Evolutionary conservation across 2,113 vertebrate species (phyloP), one percentile per base, ranked within the genome.

Genomic region (Onychorhynchus coronatus): DNA sequence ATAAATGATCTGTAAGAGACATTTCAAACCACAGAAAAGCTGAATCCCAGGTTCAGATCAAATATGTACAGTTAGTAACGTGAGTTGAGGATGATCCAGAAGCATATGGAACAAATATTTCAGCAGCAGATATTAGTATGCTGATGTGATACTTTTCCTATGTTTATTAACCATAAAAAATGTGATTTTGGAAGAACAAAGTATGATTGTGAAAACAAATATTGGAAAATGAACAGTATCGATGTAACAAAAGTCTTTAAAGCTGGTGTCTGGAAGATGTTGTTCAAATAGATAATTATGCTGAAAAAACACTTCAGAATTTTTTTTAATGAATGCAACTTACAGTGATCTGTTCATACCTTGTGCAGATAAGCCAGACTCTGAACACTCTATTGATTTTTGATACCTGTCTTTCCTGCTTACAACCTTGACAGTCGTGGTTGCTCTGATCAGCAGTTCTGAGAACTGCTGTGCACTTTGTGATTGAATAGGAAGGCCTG

Each of bases 1-100:
- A 96, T 89, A 96, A 95, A 94, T 74, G 52, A 94, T 91, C 88
- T 95, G 87, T 88, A 96, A 96, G 88, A 88, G 67, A 94, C 53
- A 67, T 96, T 95, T 92, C 74, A 80, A 93, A 85, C 85, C 83
- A 89, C 58, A 91, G 84, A 95, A 82, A 93, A 89, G 24, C 62
- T 95, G 77, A 95, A 82, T 75, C 37, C 30, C 66, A 56, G 24
- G 76, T 78, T 93, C 81, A 76, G 71, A 89, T 94, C 87, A 94
- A 90, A 83, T 83, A 61, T 44, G 31, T 93, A 56, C 70, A 52
- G 24, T 94, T 85, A 75, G 50, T 89, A 89, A 82, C 66, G 53
- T 61, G 77, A 83, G 46, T 66, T 95, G 78, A 93, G 30, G 78
- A 93, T 85, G 49, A 85, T 91, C 89, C 89, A 93, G 68, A 96